Evolutionary conservation across 1,140 invertebrate species (phyloP), one percentile per base, ranked within the genome.

Genomic region (Drosophila fuyamai): DNA sequence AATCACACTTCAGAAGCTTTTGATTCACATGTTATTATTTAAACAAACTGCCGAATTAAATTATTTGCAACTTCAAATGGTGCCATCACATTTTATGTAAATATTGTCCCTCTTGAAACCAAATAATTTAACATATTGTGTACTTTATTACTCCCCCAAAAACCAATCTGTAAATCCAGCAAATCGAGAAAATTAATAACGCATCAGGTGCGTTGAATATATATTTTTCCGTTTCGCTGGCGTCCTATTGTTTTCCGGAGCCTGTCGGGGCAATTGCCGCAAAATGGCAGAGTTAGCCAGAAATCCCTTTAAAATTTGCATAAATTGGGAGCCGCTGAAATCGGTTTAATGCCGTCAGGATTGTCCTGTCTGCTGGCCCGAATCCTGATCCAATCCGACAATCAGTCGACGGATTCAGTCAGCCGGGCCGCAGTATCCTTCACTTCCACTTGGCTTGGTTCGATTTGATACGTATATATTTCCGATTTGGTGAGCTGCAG

Each of bases 381-480:
- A 18, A 48, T 44, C 61, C 4, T 36, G 48, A 59, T 51, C 41
- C 55, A 36, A 60, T 59, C 71, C 54, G 41, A 48, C 54, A 70
- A 60, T 66, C 44, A 63, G 46, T 56, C 62, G 48, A 32, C 44
- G 16, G 41, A 57, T 56, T 70, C 50, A 44, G 55, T 48, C 36
- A 41, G 58, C 41, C 57, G 35, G 67, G 56, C 62, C 43, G 9
- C 63, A 79, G 82, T 85, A 82, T 85, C 82, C 82, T 82, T 82
- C 65, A 76, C 75, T 86, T 86, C 82, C 82, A 88, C 60, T 68
- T 83, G 83, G 75, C 79, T 76, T 76, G 66, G 13, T 56, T 63
- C 60, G 82, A 86, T 77, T 68, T 62, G 48, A 54, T 56, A 12
- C 16, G 16, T 41, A 54, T 63, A 40, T 13, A 86, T 79, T 88